Evolutionary conservation across 2,888 invertebrate genomes (phyloP).

Genomic region (Plusia festucae): DNA sequence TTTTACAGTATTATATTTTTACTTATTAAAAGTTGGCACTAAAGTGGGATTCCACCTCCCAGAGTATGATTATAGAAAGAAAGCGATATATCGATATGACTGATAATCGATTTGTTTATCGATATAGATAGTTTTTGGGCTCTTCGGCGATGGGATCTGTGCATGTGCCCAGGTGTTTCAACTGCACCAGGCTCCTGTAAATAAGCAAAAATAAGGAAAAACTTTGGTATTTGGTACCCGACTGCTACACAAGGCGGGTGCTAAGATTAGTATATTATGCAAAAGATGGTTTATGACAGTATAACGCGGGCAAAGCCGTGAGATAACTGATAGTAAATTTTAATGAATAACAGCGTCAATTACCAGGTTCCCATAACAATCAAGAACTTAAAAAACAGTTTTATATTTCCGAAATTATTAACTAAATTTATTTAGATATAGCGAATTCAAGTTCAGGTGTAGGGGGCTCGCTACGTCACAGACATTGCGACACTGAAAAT

Average conservation of each 20-base stretch:
- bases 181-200: constrained; percentile 91
- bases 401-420: too few relatives aligned
- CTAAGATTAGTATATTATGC: too few relatives aligned
- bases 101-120: constrained; percentile 71
- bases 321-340: too few relatives aligned
- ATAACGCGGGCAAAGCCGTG: too few relatives aligned
- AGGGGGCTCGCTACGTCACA: too few relatives aligned
- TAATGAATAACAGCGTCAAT: background rate
- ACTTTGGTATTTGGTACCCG: too few relatives aligned
- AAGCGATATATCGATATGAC: constrained; percentile 72
- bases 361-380: constrained; percentile 42
- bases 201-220: constrained; percentile 6
- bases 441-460: too few relatives aligned
- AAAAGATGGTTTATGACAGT: too few relatives aligned
- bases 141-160: constrained; percentile 95
- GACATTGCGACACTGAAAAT: too few relatives aligned
- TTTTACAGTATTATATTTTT: constrained; percentile 54
- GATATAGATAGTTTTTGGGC: constrained; percentile 96
- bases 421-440: too few relatives aligned
- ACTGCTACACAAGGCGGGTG: too few relatives aligned
- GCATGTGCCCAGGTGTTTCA: constrained; percentile 95
- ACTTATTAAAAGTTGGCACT: constrained; percentile 77
- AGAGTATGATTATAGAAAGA: constrained; percentile 65
- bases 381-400: too few relatives aligned
- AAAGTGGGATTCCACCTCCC: constrained; percentile 67